Evolutionary conservation across 2,797 vertebrate species (phyloP).

Genomic region (Luscinia megarhynchos): DNA sequence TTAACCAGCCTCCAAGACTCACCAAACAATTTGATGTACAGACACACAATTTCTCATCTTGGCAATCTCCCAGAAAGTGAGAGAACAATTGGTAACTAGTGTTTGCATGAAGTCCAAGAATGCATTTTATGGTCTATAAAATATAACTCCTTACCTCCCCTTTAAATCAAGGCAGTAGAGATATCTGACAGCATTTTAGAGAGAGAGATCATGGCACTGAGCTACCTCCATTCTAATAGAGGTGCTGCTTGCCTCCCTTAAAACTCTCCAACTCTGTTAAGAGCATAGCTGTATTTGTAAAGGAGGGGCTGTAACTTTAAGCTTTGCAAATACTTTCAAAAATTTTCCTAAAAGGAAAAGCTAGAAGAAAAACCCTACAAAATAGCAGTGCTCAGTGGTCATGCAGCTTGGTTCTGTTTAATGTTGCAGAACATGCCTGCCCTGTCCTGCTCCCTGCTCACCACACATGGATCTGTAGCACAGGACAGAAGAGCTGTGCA

Average conservation of each 20-base stretch:
- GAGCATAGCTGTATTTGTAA: neutral
- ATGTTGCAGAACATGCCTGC: neutral
- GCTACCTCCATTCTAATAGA: neutral
- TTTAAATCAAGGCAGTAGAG: constrained; percentile 58
- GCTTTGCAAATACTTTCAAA: neutral
- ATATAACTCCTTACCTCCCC: constrained; percentile 53
- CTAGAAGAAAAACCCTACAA: neutral
- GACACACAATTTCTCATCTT: constrained; percentile 32
- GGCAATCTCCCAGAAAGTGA: constrained; percentile 43
- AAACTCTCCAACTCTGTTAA: constrained; percentile 27
- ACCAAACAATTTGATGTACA: constrained; percentile 24
- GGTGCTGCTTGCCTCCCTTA: constrained; percentile 29
- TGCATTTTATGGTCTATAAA: constrained; percentile 69
- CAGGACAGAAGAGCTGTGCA: fast-evolving
- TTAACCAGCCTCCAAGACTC: neutral
- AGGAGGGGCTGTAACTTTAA: neutral
- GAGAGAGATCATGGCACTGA: neutral
- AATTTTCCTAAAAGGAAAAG: neutral
- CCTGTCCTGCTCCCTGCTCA: neutral
- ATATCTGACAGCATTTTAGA: constrained; percentile 39
- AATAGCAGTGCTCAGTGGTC: neutral
- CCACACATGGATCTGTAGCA: fast-evolving
- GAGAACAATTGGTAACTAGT: constrained; percentile 58
- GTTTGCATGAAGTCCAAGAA: constrained; percentile 62
- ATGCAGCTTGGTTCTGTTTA: neutral